Conservation (phyloP, 2,113 vertebrate species). For the Papio anubis region DNA sequence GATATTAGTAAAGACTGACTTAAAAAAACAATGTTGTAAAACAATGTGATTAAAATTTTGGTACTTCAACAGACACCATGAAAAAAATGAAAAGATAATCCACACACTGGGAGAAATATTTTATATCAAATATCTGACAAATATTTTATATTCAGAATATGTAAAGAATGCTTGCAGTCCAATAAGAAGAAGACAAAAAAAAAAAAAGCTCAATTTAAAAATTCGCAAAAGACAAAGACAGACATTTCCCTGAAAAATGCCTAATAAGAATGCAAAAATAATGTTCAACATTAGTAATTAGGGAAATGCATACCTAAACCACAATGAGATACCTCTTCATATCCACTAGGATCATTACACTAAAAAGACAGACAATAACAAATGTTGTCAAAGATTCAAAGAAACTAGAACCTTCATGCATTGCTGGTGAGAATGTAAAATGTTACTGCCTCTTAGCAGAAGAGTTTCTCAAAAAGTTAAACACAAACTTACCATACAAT, state of each 20-base stretch:
- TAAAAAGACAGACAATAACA: background rate
- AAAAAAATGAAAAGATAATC: background rate
- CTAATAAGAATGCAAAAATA: background rate
- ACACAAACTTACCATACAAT: background rate
- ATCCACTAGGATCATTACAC: background rate
- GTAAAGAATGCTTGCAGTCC: background rate
- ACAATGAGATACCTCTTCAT: background rate
- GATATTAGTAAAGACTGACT: background rate
- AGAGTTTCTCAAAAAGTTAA: background rate
- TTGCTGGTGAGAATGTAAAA: background rate
- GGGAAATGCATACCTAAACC: background rate
- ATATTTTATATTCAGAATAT: background rate
- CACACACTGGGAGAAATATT: background rate
- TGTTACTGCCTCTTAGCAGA: background rate
- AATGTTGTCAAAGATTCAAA: background rate
- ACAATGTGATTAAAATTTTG: background rate
- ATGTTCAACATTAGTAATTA: background rate
- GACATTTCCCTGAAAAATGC: background rate
- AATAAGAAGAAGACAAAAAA: background rate
- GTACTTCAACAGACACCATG: background rate
- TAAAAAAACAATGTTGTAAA: background rate
- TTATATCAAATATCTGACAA: background rate
- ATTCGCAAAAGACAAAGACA: background rate
- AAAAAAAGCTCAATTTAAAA: background rate
- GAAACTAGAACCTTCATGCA: background rate